Base-by-base conservation (phyloP, 2,113 vertebrate genomes). In the Tinamus guttatus region DNA sequence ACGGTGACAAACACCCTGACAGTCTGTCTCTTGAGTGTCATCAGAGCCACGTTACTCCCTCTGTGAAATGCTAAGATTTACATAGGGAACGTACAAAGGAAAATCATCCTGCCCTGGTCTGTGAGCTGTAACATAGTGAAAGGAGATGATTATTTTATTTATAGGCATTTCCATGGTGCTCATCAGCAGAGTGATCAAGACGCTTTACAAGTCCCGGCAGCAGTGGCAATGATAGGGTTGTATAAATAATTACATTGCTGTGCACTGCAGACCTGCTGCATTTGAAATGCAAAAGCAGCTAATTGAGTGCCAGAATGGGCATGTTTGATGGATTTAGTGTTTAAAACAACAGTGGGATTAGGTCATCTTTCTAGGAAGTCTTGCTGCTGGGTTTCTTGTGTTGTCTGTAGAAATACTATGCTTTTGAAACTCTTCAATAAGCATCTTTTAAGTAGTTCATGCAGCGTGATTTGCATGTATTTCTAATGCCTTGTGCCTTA, bases 111-210 rank as follows among this genome's bases (percentile, higher is more conserved):
- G 73, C 45, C 62, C 86, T 77, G 59, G 83, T 74, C 83, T 86
- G 51, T 14, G 51, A 76, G 63, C 90, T 94, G 92, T 47, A 77
- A 65, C 36, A 59, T 96, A 96, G 96, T 95, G 96, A 96, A 80
- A 69, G 67, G 70, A 96, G 81, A 73, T 96, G 90, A 96, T 96
- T 89, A 85, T 94, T 97, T 95, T 96, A 90, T 95, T 94, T 85
- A 67, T 89, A 96, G 86, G 59, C 95, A 73, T 80, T 95, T 93
- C 94, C 81, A 80, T 54, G 21, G 83, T 85, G 86, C 88, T 95
- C 92, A 90, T 96, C 95, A 96, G 93, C 54, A 67, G 40, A 77
- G 81, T 87, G 93, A 97, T 96, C 94, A 96, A 49, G 83, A 78
- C 41, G 81, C 92, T 82, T 96, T 77, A 95, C 92, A 96, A 96